Base-by-base conservation (phyloP, 2,113 vertebrate genomes). In the Chamaea fasciata region DNA sequence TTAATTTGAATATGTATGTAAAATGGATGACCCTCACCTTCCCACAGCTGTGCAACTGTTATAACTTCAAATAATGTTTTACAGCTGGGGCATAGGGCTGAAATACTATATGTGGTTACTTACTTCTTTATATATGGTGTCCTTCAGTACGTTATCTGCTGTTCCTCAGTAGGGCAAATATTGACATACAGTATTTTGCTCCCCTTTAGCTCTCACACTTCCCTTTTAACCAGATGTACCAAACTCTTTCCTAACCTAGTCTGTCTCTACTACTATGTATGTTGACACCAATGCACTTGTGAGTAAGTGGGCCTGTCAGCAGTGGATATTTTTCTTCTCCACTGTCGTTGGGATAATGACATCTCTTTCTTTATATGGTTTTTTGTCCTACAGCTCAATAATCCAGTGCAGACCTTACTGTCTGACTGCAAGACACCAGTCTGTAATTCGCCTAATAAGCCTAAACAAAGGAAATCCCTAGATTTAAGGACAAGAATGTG, bases 1-100 rank as follows among this genome's bases (percentile, higher is more conserved):
- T 94, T 96, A 97, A 97, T 98, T 98, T 97, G 96, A 98, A 97
- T 97, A 97, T 88, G 77, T 95, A 97, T 91, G 86, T 94, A 95
- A 95, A 97, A 95, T 95, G 81, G 83, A 92, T 94, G 96, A 94
- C 94, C 92, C 94, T 91, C 90, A 94, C 89, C 93, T 97, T 96
- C 89, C 56, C 81, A 89, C 93, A 96, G 96, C 92, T 96, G 94
- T 88, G 76, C 90, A 96, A 93, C 87, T 95, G 96, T 96, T 95
- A 95, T 96, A 97, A 97, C 94, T 96, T 94, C 95, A 98, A 97
- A 97, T 97, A 96, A 97, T 93, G 87, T 90, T 96, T 98, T 96
- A 94, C 97, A 98, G 97, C 97, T 96, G 96, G 94, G 95, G 91
- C 95, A 97, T 80, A 97, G 95, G 97, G 62, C 95, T 91, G 83